Base-by-base conservation (phyloP, 2,888 invertebrate genomes). In the Acronicta aceris region DNA sequence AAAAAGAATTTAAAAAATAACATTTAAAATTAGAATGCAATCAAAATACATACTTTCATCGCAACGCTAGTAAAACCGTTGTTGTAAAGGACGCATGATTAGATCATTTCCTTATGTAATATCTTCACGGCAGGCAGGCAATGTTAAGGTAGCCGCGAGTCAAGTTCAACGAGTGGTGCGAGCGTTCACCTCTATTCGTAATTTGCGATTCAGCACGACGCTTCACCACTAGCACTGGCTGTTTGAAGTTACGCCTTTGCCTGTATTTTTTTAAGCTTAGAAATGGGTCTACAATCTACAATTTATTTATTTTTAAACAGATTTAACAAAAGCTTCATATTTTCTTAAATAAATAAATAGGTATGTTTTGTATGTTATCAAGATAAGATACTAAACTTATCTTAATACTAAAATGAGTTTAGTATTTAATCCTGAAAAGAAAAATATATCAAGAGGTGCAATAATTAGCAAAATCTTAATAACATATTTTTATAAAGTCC, bases 131-230 rank as follows among this genome's bases (percentile, higher is more conserved):
- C 59, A 46, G 46, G 64, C 65, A 65, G 68, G 76, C 87, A 89
- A 88, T 88, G 85, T 85, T 85, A 85, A 88, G 89, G 90, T 85
- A 85, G 85, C 82, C 72, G 82, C 76, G 74, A 89, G 91, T 90
- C 92, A 92, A 91, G 92, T 91, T 92, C 91, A 90, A 67, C 69
- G 79, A 70, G 79, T 76, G 70, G 53, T 65, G 71, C 80, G 87
- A 79, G 74, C 92, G 82, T 92, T 92, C 90, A 93, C 91, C 93
- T 90, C 84, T 84, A 85, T 74, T 82, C 84, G 86, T 83, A 84
- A 69, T 64, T 72, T 72, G 83, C 84, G 76, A 79, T 76, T 79
- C 82, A 81, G 73, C 78, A 77, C 76, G 74, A 73, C 74, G 70
- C 67, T 71, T 69, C 71, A 64, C 65, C 54, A 71, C 50, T 57